Conservation (phyloP, 2,888 invertebrate genomes). For the Halictus quadricinctus region DNA sequence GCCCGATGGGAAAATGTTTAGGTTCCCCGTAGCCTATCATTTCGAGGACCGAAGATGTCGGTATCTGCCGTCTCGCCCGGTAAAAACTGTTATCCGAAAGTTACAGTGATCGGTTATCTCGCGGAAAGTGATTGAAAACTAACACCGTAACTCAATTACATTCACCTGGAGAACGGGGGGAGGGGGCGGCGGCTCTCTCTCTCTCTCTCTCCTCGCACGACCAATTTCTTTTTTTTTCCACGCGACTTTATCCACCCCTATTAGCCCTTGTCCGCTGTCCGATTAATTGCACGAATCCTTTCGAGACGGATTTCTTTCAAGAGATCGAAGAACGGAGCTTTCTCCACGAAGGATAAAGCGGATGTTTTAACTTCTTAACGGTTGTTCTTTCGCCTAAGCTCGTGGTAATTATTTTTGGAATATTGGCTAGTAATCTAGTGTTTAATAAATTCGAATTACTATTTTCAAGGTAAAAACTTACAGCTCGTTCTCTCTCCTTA, state of each 20-base stretch:
- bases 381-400: background rate
- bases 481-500: background rate
- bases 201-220: background rate
- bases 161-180: background rate
- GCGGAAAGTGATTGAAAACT: background rate
- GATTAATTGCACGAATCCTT: background rate
- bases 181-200: no score
- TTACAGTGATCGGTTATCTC: slow-evolving; percentile 4
- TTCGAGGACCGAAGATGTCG: slow-evolving; percentile 28
- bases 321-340: background rate
- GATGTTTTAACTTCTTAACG: background rate
- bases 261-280: slow-evolving; percentile 1
- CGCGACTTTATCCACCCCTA: no score
- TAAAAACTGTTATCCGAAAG: background rate
- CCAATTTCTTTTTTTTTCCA: background rate
- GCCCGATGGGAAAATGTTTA: slow-evolving; percentile 52
- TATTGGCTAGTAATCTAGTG: background rate
- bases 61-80: slow-evolving; percentile 5
- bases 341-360: background rate
- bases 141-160: slow-evolving; percentile 13
- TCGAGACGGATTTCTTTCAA: background rate
- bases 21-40: slow-evolving; percentile 38
- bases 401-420: background rate
- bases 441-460: background rate
- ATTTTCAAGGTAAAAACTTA: background rate